Percentiles rank a stretch among this genome's conserved stretches.
Evolutionary conservation across 2,113 vertebrate species (phyloP).

Genomic region (Catharus bicknelli): DNA sequence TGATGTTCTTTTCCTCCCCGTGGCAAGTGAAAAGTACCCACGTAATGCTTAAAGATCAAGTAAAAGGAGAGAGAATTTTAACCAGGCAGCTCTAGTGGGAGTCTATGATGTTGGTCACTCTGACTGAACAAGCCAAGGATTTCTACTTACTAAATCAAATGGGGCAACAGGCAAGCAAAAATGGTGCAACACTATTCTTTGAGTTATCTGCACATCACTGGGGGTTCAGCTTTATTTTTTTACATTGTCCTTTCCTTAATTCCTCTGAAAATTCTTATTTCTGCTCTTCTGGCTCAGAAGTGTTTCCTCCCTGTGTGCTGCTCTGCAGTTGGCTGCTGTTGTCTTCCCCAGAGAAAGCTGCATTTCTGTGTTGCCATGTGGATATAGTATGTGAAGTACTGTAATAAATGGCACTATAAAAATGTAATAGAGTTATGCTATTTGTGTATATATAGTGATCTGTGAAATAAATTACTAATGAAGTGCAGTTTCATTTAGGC

Average conservation of each 20-base stretch:
- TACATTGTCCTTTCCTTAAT: neutral
- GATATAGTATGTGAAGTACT: constrained; percentile 38
- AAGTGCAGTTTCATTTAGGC: constrained; percentile 67
- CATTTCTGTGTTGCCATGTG: neutral
- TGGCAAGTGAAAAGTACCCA: neutral
- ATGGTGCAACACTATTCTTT: neutral
- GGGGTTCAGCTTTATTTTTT: neutral
- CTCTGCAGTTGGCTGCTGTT: neutral
- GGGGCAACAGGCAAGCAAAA: neutral
- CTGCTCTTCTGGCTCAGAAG: neutral
- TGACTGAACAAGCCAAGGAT: neutral
- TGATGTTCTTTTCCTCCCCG: neutral
- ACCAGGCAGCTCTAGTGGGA: neutral
- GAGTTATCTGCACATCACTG: neutral
- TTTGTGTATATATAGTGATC: constrained; percentile 68
- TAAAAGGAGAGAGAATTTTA: neutral
- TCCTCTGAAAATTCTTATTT: neutral
- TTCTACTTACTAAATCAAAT: neutral
- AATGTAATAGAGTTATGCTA: constrained; percentile 50
- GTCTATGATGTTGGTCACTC: neutral
- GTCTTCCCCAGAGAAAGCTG: neutral
- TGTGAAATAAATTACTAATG: constrained; percentile 70
- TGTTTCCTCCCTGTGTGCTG: neutral
- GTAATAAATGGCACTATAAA: constrained; percentile 58
- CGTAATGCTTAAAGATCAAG: neutral